A percentile compares a stretch with the other conserved stretches of the same genome.
phyloP scores from a whole-genome alignment of 2,888 invertebrate species.

The Cremastobaeus sp. region DNA sequence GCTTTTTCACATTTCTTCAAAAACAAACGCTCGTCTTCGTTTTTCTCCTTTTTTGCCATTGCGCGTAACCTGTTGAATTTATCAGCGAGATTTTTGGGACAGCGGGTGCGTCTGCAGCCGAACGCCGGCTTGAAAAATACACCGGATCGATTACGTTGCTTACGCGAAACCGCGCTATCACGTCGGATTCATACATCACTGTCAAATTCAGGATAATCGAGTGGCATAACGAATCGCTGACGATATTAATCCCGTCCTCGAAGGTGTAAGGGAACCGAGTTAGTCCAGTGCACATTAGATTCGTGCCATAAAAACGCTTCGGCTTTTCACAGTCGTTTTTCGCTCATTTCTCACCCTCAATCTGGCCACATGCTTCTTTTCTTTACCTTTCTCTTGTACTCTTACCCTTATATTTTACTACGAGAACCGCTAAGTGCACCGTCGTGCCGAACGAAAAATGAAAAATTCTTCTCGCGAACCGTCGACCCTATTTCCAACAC shows the following conservation, averaged over 20 bases:
- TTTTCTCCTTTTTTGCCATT: not conserved
- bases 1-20: conserved; percentile 55
- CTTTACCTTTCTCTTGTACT: conserved; percentile 51
- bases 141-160: conserved; percentile 55
- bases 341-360: conserved; percentile 61
- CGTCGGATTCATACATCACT: conserved; percentile 72
- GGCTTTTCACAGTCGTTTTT: conserved; percentile 66
- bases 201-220: conserved; percentile 74
- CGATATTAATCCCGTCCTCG: conserved; percentile 60
- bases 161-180: conserved; percentile 63
- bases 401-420: conserved; percentile 38
- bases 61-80: conserved; percentile 58
- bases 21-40: conserved; percentile 38
- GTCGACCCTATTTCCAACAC: conserved; percentile 60
- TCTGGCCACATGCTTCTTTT: conserved; percentile 59
- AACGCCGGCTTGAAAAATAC: conserved; percentile 48
- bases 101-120: conserved; percentile 38
- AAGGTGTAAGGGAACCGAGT: conserved; percentile 16
- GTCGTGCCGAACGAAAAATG: conserved; percentile 48
- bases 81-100: conserved; percentile 47
- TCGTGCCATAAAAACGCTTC: conserved; percentile 67
- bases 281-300: conserved; percentile 57
- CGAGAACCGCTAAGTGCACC: conserved; percentile 58
- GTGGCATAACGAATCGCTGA: conserved; percentile 63
- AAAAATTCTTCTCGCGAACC: conserved; percentile 61